Evolutionary conservation across 2,888 invertebrate species (phyloP), one percentile per base, ranked within the genome.

Genomic region (Epinotia nisella): DNA sequence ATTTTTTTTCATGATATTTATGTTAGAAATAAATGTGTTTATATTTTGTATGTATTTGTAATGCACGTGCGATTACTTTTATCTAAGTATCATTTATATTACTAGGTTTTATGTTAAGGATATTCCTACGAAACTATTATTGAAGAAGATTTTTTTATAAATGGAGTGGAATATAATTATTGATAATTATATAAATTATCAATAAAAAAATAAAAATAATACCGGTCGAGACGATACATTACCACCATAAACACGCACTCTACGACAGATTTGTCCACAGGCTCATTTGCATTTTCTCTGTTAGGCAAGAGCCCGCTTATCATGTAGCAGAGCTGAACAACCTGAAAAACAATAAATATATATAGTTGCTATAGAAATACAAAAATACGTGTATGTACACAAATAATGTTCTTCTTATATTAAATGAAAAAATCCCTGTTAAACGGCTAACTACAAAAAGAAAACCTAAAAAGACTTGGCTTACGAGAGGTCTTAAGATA

Each of bases 281-380:
- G 92, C 77, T 92, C 94, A 45, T 93, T 91, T 11, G 88, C 86
- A 69, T 94, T 91, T 1, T 94, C 93, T n/a, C 81, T 86, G 83
- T 94, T 92, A 0, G 95, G 95, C 81, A 95, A 89, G 35, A 98
- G 91, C 0, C 96, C 95, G 80, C 97, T 97, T 71, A 98, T 95
- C 92, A 98, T 96, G 81, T 95, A 95, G 83, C 97, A 96, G 19
- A 98, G 92, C 86, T 98, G 98, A 2, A 95, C 95, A 3, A 98
- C 95, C 96, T 96, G 81, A 13, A 76, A 66, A 45, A 69, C 59
- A 68, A 29, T 0, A 29, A 58, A 41, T 4, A 35, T n/a, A n/a
- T n/a, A n/a, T n/a, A n/a, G n/a, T 17, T 5, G 1, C 5, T 56
- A 45, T 15, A 45, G 11, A 45, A 45, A 15, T 45, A 45, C 4